Evolutionary conservation across 2,888 invertebrate species (phyloP).

Genomic region (Brachyptera putata): DNA sequence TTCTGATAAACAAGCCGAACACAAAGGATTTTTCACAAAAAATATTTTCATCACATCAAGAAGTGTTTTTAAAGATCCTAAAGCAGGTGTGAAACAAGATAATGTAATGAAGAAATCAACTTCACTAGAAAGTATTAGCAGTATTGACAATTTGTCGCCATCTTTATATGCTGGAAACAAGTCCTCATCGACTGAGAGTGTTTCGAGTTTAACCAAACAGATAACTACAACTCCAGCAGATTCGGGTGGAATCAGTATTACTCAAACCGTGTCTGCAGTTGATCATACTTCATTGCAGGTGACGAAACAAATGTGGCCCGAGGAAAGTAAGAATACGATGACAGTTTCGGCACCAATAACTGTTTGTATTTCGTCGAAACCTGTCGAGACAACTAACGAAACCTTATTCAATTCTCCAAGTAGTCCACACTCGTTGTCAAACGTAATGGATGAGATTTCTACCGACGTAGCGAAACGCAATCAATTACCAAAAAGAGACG

Average conservation of each 20-base stretch:
- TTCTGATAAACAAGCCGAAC: not conserved
- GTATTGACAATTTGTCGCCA: constrained; percentile 47
- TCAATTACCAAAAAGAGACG: not conserved
- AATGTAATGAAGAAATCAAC: constrained; percentile 40
- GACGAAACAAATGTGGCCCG: no score
- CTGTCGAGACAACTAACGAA: not conserved
- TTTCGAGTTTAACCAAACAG: constrained; percentile 35
- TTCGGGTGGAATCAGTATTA: constrained; percentile 21
- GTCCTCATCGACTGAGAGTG: constrained; percentile 51
- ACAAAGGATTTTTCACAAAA: constrained; percentile 17
- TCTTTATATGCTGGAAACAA: constrained; percentile 34
- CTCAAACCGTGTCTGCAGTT: constrained; percentile 2
- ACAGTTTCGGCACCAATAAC: not conserved
- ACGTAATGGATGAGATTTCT: no score
- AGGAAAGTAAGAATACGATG: not conserved
- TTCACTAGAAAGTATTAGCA: constrained; percentile 57
- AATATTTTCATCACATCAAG: constrained; percentile 15
- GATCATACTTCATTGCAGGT: not conserved
- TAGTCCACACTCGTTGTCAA: no score
- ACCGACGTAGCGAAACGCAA: no score
- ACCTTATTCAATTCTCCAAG: no score
- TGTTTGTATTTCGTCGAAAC: not conserved
- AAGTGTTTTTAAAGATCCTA: constrained; percentile 21
- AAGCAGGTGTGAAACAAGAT: constrained; percentile 44
- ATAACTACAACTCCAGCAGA: not conserved